These are phyloP conservation scores for Ectobius pallidus DNA, from an alignment of 2,888 invertebrate species.

Conservation along the genomic window DNA sequence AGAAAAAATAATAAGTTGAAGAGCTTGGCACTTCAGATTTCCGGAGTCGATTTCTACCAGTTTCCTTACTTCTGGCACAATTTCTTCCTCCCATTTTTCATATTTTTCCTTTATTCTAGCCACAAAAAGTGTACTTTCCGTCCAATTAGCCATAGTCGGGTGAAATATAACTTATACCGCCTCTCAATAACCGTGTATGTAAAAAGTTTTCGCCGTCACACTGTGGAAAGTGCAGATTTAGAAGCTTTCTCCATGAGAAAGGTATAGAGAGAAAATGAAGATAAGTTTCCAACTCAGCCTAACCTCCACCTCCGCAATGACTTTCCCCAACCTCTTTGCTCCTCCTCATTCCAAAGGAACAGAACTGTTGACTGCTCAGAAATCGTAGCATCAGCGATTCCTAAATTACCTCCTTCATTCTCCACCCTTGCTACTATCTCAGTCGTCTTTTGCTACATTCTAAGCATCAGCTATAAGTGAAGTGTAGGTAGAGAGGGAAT, in stretches of 20 bases:
- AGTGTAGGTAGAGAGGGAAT: background rate
- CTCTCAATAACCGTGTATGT: background rate
- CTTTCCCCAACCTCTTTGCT: background rate
- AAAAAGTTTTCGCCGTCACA: constrained; percentile 14
- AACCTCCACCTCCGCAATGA: background rate
- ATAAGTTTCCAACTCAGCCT: constrained; percentile 9
- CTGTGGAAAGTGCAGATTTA: background rate
- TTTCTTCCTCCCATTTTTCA: too few relatives aligned
- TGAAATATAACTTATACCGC: background rate
- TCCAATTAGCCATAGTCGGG: background rate
- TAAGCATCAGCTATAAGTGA: constrained; percentile 10
- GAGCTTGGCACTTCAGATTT: too few relatives aligned
- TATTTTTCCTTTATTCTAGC: background rate
- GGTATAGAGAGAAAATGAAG: constrained; percentile 13
- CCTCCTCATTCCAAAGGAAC: background rate
- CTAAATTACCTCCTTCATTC: constrained; percentile 32
- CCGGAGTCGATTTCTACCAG: too few relatives aligned
- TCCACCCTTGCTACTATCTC: background rate
- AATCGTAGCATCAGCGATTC: constrained; percentile 38
- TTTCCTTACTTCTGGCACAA: too few relatives aligned
- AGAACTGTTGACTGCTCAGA: constrained; percentile 37
- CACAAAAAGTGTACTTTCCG: background rate
- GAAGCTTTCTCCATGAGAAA: background rate
- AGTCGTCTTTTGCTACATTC: constrained; percentile 15
- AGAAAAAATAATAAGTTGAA: too few relatives aligned